Conservation (phyloP, 2,113 vertebrate species). For the Scortum barcoo region DNA sequence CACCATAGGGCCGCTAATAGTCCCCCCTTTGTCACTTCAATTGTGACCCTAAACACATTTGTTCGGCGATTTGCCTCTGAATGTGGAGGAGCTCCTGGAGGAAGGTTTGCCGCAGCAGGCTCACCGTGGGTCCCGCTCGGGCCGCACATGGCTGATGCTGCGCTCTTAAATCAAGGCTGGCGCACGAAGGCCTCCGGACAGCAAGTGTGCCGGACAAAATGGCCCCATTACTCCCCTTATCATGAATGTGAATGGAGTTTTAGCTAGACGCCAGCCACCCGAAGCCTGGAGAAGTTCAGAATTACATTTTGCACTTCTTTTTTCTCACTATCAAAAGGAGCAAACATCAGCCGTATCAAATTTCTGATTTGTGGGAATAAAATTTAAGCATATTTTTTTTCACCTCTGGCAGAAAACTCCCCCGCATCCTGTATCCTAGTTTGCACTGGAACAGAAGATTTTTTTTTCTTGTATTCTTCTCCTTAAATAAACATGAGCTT, state of each 20-base stretch:
- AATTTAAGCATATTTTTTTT: neutral
- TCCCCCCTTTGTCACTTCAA: constrained; percentile 63
- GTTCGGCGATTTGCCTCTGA: constrained; percentile 64
- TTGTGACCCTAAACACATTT: constrained; percentile 58
- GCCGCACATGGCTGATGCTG: constrained; percentile 62
- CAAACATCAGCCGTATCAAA: neutral
- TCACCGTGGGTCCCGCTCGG: constrained; percentile 19
- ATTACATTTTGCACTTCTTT: neutral
- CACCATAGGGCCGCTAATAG: constrained; percentile 61
- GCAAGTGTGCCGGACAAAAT: constrained; percentile 66
- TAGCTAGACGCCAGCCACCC: neutral
- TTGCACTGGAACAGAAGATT: neutral
- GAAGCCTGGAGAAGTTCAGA: neutral
- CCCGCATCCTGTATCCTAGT: neutral
- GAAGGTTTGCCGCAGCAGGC: constrained; percentile 38
- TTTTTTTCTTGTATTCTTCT: neutral
- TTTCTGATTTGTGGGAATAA: neutral
- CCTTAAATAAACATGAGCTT: too few relatives aligned
- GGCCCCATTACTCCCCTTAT: constrained; percentile 44
- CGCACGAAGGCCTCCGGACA: constrained; percentile 31
- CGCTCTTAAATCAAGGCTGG: constrained; percentile 15
- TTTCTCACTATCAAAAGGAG: neutral
- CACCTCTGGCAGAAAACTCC: neutral
- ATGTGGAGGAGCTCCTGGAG: constrained; percentile 48
- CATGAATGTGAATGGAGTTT: constrained; percentile 6